These are phyloP conservation scores for Kuschelorhynchus macadamiae DNA, from an alignment of 2,888 invertebrate species.

Conservation along the genomic window DNA sequence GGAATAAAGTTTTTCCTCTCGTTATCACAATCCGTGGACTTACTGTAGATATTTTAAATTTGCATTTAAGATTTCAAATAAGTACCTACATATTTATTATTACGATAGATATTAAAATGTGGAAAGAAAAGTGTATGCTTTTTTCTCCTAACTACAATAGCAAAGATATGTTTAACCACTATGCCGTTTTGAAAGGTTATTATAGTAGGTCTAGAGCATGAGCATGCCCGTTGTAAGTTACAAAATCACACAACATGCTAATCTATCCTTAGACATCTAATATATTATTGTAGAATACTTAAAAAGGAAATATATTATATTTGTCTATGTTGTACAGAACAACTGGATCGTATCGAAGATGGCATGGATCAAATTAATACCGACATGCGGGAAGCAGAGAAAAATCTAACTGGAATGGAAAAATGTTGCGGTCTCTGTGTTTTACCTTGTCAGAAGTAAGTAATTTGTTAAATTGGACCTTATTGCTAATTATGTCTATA, in stretches of 20 bases:
- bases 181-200: conserved; percentile 21
- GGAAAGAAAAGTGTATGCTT: no score
- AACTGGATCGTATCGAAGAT: conserved; percentile 99
- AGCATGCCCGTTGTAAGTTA: conserved; percentile 55
- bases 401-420: conserved; percentile 99
- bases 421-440: conserved; percentile 99
- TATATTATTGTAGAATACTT: conserved; percentile 13
- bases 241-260: conserved; percentile 44
- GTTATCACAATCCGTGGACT: no score
- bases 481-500: no score
- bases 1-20: no score
- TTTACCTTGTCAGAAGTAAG: conserved; percentile 98
- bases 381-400: conserved; percentile 99
- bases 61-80: no score
- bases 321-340: conserved; percentile 76
- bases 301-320: conserved; percentile 28
- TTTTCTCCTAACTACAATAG: no score
- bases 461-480: no score
- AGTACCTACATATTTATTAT: no score
- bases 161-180: no score
- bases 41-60: no score
- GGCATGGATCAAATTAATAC: conserved; percentile 99
- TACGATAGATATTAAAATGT: no score
- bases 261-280: conserved; percentile 27
- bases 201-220: conserved; percentile 54